Percentiles rank a stretch among this genome's conserved stretches.
Conservation (phyloP, 2,113 vertebrate species). For the Cinclus cinclus region DNA sequence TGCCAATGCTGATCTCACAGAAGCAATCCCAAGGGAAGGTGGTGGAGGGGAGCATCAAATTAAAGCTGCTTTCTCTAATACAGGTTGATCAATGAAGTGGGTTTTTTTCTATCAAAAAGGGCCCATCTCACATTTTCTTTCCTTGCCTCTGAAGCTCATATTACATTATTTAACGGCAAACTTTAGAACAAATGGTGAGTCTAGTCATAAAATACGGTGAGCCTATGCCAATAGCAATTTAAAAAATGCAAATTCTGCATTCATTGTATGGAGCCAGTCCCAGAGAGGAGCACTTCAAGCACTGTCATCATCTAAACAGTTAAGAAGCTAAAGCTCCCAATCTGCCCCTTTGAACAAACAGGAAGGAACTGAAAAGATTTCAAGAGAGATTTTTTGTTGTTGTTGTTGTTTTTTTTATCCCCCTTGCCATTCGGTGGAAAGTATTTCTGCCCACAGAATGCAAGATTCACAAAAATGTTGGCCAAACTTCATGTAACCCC, state of each 20-base stretch:
- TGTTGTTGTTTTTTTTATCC: not conserved
- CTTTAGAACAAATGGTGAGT: not conserved
- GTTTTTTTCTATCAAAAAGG: not conserved
- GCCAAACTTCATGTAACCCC: not conserved
- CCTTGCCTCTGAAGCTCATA: not conserved
- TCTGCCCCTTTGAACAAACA: conserved; percentile 24
- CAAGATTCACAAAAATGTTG: conserved; percentile 45
- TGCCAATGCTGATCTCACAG: not conserved
- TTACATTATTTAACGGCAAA: not conserved
- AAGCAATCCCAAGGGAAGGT: not conserved
- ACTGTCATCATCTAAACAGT: not conserved
- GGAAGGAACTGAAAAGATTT: conserved; percentile 24
- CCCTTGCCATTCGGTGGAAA: conserved; percentile 24
- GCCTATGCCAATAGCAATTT: not conserved
- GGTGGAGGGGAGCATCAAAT: not conserved
- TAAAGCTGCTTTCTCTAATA: conserved; percentile 1
- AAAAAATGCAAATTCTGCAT: not conserved
- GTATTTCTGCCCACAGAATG: conserved; percentile 54
- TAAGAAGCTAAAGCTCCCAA: not conserved
- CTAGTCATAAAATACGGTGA: not conserved
- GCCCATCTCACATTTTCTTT: not conserved
- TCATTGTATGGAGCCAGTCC: conserved; percentile 15
- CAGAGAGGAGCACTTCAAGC: not conserved
- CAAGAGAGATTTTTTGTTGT: not conserved
- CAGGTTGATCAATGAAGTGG: accelerated